Conservation (phyloP, 2,888 invertebrate species). For the Aleiodes alternator region DNA sequence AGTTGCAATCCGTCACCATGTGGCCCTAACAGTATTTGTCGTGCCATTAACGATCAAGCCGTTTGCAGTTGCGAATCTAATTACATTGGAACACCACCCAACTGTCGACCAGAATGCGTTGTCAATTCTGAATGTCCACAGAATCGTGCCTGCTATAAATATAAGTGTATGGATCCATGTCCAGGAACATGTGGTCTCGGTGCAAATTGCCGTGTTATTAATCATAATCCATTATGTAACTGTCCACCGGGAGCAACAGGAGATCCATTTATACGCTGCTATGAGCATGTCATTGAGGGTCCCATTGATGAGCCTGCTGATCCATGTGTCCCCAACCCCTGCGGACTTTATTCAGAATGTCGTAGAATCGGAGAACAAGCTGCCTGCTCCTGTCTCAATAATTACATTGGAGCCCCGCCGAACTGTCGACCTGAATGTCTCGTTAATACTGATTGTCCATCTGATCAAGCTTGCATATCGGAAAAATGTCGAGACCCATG, state of each 20-base stretch:
- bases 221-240: conserved; percentile 89
- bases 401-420: conserved; percentile 83
- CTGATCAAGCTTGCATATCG: conserved; percentile 82
- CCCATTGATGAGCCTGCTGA: conserved; percentile 74
- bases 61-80: conserved; percentile 86
- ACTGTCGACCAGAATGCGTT: conserved; percentile 89
- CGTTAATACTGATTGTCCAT: conserved; percentile 81
- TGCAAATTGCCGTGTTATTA: conserved; percentile 86
- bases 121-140: conserved; percentile 88
- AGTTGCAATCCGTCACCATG: conserved; percentile 89
- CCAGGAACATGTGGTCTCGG: conserved; percentile 87
- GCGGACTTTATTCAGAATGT: conserved; percentile 84
- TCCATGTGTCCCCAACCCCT: conserved; percentile 85
- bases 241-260: conserved; percentile 85
- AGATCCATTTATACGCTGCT: conserved; percentile 87
- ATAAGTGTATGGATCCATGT: conserved; percentile 89
- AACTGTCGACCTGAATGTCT: conserved; percentile 82
- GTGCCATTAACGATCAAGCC: conserved; percentile 82
- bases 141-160: conserved; percentile 87
- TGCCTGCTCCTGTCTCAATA: conserved; percentile 81
- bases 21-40: conserved; percentile 88
- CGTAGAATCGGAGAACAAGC: conserved; percentile 79
- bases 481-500: conserved; percentile 85
- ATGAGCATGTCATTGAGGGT: conserved; percentile 58
- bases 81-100: conserved; percentile 87